Evolutionary conservation across 1,140 invertebrate genomes (phyloP).

Genomic region (Rhagoletis pomonella): DNA sequence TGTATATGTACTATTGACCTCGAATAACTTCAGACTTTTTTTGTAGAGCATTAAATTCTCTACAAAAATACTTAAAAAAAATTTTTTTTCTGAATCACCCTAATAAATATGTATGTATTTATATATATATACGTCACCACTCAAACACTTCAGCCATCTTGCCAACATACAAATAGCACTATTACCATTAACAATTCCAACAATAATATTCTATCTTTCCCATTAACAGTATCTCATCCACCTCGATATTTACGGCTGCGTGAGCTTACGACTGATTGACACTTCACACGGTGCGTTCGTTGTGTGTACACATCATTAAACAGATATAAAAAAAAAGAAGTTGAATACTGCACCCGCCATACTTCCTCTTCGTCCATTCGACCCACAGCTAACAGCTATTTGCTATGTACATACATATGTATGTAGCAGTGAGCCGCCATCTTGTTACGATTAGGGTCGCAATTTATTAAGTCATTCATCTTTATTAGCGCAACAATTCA

Average conservation of each 20-base stretch:
- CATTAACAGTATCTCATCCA: conserved; percentile 17
- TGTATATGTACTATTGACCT: too few relatives aligned
- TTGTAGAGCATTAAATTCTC: too few relatives aligned
- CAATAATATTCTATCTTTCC: conserved; percentile 1
- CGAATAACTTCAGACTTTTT: too few relatives aligned
- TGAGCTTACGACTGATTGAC: conserved; percentile 12
- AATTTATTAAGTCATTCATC: conserved; percentile 57
- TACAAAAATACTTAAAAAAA: too few relatives aligned
- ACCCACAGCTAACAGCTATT: neutral
- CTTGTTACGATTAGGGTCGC: conserved; percentile 54
- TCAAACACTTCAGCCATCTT: conserved; percentile 25
- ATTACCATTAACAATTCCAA: neutral
- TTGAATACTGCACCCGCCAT: neutral
- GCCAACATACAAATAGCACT: neutral
- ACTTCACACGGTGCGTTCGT: conserved; percentile 45
- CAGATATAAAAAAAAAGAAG: neutral
- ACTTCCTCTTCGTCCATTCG: neutral
- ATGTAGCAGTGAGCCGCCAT: conserved; percentile 38
- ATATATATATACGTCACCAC: neutral
- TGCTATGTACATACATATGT: neutral
- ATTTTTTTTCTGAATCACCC: too few relatives aligned
- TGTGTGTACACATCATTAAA: conserved; percentile 50
- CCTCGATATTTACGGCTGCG: conserved; percentile 18
- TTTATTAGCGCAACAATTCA: conserved; percentile 57
- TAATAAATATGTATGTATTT: too few relatives aligned